A percentile compares a stretch with the other conserved stretches of the same genome.
Conservation (phyloP, 2,888 invertebrate species). For the Platypus cylindrus region DNA sequence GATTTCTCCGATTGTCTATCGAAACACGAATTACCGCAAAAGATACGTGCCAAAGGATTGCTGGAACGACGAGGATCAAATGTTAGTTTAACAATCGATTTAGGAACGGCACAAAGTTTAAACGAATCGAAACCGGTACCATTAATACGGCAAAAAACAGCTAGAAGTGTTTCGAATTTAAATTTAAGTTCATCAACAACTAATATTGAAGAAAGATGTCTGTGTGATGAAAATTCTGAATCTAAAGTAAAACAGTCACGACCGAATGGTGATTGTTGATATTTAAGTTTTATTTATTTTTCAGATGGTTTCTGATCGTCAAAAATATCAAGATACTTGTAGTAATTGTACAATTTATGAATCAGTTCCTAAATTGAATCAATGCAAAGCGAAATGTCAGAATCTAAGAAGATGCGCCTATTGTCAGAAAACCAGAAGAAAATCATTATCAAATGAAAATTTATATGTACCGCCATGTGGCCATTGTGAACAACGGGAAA, state of each 20-base stretch:
- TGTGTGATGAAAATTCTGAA: constrained; percentile 22
- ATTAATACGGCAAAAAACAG: constrained; percentile 38
- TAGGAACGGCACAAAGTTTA: constrained; percentile 40
- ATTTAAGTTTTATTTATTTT: constrained; percentile 1
- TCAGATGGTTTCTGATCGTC: constrained; percentile 8
- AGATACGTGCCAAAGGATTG: constrained; percentile 51
- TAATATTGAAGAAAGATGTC: constrained; percentile 25
- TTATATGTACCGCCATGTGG: constrained; percentile 38
- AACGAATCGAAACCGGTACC: constrained; percentile 30
- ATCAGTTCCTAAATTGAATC: constrained; percentile 25
- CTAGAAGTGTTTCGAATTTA: constrained; percentile 38
- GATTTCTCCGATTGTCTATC: constrained; percentile 35
- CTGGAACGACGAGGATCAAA: constrained; percentile 81
- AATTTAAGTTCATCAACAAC: constrained; percentile 32
- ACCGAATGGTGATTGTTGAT: neutral
- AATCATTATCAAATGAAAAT: constrained; percentile 50
- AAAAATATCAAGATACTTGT: constrained; percentile 31
- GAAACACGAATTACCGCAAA: constrained; percentile 38
- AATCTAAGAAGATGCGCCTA: constrained; percentile 28
- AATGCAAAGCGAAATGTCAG: constrained; percentile 23
- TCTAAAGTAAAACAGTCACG: constrained; percentile 16
- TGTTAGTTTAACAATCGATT: constrained; percentile 76
- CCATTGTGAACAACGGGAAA: constrained; percentile 33
- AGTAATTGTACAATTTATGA: constrained; percentile 33
- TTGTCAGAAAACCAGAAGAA: constrained; percentile 32